Percentiles rank a stretch among this genome's conserved stretches.
These are phyloP conservation scores for Alouatta palliata DNA, from an alignment of 2,113 vertebrate genomes.

Conservation along the genomic window DNA sequence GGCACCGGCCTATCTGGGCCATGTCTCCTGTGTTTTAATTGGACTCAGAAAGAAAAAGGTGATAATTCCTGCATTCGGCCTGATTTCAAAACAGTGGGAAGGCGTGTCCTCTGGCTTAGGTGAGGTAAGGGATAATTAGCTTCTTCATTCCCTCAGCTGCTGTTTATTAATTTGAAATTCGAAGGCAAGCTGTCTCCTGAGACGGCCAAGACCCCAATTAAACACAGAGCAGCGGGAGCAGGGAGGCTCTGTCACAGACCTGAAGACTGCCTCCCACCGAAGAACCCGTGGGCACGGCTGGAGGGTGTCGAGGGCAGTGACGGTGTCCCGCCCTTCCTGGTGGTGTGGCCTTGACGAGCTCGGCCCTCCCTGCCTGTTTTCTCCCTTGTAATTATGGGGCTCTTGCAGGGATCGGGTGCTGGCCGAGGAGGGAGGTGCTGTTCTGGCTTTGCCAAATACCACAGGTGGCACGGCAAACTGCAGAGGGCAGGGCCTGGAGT, in stretches of 20 bases:
- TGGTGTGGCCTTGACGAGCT: not conserved
- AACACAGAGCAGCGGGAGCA: not conserved
- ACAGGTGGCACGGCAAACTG: too few species aligned
- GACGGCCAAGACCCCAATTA: not conserved
- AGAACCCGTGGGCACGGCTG: too few species aligned
- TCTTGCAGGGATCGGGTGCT: not conserved
- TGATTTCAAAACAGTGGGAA: not conserved
- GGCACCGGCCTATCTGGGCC: accelerated
- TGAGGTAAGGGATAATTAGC: not conserved
- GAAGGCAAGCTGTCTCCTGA: not conserved
- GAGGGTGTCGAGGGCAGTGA: not conserved
- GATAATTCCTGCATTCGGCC: not conserved
- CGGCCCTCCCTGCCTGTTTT: not conserved
- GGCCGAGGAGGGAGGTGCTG: not conserved
- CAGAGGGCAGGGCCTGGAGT: accelerated
- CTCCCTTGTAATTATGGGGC: not conserved
- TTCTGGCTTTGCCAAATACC: not conserved
- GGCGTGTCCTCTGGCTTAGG: not conserved
- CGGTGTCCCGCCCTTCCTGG: too few species aligned
- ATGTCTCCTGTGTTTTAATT: not conserved
- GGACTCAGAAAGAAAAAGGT: not conserved
- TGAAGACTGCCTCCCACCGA: accelerated
- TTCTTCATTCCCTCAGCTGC: not conserved
- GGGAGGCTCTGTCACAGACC: not conserved
- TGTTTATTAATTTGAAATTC: not conserved